Evolutionary conservation across 2,888 invertebrate species (phyloP), one percentile per base, ranked within the genome.

Genomic region (Teleiodes luculella): DNA sequence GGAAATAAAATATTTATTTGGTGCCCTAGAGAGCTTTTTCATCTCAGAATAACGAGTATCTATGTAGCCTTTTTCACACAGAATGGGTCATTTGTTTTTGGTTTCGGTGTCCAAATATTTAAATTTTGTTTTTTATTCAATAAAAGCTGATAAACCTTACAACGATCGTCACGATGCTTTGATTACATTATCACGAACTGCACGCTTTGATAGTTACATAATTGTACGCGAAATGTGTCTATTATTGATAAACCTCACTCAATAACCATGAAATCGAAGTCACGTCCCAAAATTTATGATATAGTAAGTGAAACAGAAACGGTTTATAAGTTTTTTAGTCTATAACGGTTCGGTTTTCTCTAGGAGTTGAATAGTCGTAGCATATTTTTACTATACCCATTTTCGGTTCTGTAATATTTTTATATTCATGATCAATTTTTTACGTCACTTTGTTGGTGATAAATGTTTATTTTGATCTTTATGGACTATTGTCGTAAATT

Each of bases 281-380:
- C 78, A 81, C 78, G 80, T 80, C 76, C 79, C 72, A 70, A 79
- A 78, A 79, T 78, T n/a, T 73, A 78, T 76, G 75, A 79, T 84
- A 80, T 77, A 75, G 76, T 78, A 78, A 83, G 80, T 84, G 77
- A 83, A 83, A 84, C 78, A 83, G 80, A 83, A 83, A 85, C 82
- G 82, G 82, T 80, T 80, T 77, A 71, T 66, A 69, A 70, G 70
- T 64, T 84, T 85, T 81, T 83, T 82, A 78, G 80, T 71, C 70
- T 68, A 67, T 82, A 86, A 86, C 86, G 84, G 86, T 86, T 76
- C 71, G 65, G 67, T 69, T 74, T 77, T 70, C 74, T 70, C 78
- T 70, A 73, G 65, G 64, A 57, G 48, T 57, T 58, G 53, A 35
- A n/a, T n/a, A 18, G 13, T 24, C n/a, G 1, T 7, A 2, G 6